Conservation (phyloP, 1,140 invertebrate genomes). For the Formica exsecta region DNA sequence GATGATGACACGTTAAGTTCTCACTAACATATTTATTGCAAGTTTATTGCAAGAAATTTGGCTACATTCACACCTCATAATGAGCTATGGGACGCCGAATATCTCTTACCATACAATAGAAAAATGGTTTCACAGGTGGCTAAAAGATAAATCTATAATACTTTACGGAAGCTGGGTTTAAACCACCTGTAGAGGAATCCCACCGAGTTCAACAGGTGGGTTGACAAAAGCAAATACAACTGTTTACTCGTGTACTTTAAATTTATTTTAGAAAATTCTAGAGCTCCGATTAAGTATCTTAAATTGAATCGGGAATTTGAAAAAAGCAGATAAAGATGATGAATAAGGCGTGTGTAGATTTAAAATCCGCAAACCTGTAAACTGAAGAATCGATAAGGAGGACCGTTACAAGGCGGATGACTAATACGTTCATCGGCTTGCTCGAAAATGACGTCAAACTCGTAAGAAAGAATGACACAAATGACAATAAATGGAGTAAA, state of each 20-base stretch:
- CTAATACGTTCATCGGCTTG: constrained; percentile 83
- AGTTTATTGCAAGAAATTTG: background rate
- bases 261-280: constrained; percentile 41
- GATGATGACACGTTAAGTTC: constrained; percentile 30
- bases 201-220: constrained; percentile 73
- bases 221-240: constrained; percentile 46
- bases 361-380: constrained; percentile 22
- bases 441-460: constrained; percentile 83
- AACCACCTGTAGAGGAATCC: constrained; percentile 66
- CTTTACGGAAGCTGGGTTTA: background rate
- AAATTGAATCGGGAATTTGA: background rate
- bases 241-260: constrained; percentile 18
- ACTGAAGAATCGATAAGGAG: constrained; percentile 70
- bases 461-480: constrained; percentile 72
- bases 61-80: background rate
- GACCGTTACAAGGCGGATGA: constrained; percentile 81
- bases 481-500: constrained; percentile 34
- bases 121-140: background rate
- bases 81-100: background rate
- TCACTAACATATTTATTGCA: constrained; percentile 31
- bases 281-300: background rate
- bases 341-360: constrained; percentile 3
- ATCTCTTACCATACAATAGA: background rate
- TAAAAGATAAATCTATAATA: background rate
- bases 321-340: background rate